phyloP scores from a whole-genome alignment of 2,888 invertebrate genomes.

The Mesochorus sp. region DNA sequence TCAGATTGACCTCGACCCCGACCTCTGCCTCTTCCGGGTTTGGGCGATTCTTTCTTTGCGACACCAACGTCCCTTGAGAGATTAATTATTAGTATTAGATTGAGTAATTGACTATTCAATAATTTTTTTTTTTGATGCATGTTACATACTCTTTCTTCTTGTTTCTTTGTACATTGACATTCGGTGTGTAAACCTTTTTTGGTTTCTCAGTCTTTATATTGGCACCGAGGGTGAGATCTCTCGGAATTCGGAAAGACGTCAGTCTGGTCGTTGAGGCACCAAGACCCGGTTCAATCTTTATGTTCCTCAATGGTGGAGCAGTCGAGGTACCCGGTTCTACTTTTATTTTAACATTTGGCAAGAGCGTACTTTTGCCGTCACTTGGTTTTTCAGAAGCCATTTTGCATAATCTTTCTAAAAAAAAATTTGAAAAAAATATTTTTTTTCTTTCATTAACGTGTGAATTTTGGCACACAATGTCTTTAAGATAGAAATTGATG shows the following conservation, averaged over 20 bases:
- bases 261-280: slow-evolving; percentile 70
- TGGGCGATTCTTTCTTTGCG: slow-evolving; percentile 66
- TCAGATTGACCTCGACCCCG: slow-evolving; percentile 69
- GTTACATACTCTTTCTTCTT: slow-evolving; percentile 77
- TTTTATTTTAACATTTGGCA: slow-evolving; percentile 67
- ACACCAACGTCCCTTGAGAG: slow-evolving; percentile 53
- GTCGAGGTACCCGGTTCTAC: slow-evolving; percentile 70
- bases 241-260: slow-evolving; percentile 77
- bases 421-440: neutral
- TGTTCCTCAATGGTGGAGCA: slow-evolving; percentile 62
- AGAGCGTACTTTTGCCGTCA: slow-evolving; percentile 40
- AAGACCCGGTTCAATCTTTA: slow-evolving; percentile 75
- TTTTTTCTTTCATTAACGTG: neutral
- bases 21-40: slow-evolving; percentile 62
- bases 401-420: neutral
- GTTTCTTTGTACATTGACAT: slow-evolving; percentile 79
- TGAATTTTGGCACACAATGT: neutral
- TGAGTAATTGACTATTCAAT: neutral
- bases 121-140: neutral
- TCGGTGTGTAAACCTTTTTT: slow-evolving; percentile 78
- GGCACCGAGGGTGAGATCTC: slow-evolving; percentile 80
- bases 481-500: neutral
- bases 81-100: neutral
- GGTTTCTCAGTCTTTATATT: slow-evolving; percentile 75
- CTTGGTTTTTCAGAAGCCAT: slow-evolving; percentile 65